A percentile compares a stretch with the other conserved stretches of the same genome.
These are phyloP conservation scores for Bathynomus jamesi DNA, from an alignment of 1,140 invertebrate genomes.

Conservation along the genomic window DNA sequence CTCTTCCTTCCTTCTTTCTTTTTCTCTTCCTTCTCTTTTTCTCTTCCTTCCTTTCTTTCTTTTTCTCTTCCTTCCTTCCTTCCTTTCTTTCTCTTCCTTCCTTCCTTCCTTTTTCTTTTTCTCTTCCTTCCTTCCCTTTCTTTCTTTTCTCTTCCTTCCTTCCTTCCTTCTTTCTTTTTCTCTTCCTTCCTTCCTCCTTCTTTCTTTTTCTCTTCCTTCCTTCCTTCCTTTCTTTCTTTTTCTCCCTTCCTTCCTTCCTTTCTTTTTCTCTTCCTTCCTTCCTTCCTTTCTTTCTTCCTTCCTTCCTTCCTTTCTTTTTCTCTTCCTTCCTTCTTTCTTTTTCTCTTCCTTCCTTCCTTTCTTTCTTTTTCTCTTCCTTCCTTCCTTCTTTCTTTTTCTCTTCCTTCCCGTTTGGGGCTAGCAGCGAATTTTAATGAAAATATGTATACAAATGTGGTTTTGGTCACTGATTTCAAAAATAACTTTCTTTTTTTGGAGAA, in stretches of 20 bases:
- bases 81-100: slow-evolving; percentile 2
- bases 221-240: background rate
- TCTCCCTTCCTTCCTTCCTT: background rate
- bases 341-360: background rate
- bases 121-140: background rate
- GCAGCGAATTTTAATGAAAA: too few species aligned
- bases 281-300: background rate
- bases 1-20: background rate
- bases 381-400: too few species aligned
- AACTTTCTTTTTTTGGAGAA: too few species aligned
- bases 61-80: slow-evolving; percentile 2
- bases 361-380: background rate
- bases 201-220: background rate
- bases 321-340: background rate
- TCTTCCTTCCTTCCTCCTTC: background rate
- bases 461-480: too few species aligned
- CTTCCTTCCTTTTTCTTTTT: background rate
- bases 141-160: background rate
- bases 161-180: background rate
- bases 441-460: too few species aligned
- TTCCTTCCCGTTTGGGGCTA: too few species aligned
- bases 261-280: too few species aligned
- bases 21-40: slow-evolving; percentile 9
- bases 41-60: background rate
- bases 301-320: background rate